A percentile compares a stretch with the other conserved stretches of the same genome.
These are phyloP conservation scores for Melopsittacus undulatus DNA, from an alignment of 2,797 vertebrate species.

Conservation along the genomic window DNA sequence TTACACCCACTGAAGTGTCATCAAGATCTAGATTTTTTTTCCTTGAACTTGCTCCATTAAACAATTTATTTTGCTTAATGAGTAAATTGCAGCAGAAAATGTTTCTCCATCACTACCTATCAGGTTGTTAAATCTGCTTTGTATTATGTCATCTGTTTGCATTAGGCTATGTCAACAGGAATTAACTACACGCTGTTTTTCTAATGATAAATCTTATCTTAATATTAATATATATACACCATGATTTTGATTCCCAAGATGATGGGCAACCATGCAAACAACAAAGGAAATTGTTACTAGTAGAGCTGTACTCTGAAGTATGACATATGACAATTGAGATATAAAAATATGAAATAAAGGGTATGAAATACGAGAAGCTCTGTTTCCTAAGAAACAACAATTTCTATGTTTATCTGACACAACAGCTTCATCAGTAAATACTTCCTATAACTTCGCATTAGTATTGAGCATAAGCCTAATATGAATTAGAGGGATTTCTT, in stretches of 20 bases:
- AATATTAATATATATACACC: neutral
- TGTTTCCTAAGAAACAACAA: neutral
- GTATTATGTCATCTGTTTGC: neutral
- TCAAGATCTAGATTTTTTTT: neutral
- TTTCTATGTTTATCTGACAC: neutral
- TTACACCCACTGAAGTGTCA: neutral
- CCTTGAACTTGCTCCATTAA: neutral
- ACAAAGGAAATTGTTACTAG: neutral
- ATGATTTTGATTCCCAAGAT: neutral
- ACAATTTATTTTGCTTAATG: neutral
- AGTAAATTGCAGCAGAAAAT: neutral
- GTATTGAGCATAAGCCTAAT: neutral
- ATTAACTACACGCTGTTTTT: neutral
- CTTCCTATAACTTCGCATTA: neutral
- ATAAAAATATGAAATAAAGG: neutral
- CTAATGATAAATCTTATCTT: neutral
- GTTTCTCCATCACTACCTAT: neutral
- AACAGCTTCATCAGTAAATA: neutral
- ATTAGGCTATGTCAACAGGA: neutral
- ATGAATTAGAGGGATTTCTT: neutral
- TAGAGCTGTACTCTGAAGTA: neutral
- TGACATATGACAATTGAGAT: neutral
- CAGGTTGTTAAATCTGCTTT: neutral
- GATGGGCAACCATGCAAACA: neutral
- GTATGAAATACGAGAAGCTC: neutral